phyloP scores from a whole-genome alignment of 2,888 invertebrate genomes.

The Dynastes maya region DNA sequence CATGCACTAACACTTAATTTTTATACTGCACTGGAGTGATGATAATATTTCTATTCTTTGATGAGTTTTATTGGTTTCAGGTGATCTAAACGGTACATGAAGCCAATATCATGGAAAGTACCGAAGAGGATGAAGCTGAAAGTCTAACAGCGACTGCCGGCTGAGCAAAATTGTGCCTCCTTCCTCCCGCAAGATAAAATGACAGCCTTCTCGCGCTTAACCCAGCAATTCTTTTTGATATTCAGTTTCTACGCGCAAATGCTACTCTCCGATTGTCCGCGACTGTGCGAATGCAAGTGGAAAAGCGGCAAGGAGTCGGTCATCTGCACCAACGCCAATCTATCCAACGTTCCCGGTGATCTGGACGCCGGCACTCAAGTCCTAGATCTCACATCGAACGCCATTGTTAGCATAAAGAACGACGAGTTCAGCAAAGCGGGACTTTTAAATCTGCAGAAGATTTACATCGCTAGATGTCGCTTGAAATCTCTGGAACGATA shows the following conservation, averaged over 20 bases:
- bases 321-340: slow-evolving; percentile 83
- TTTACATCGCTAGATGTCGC: slow-evolving; percentile 82
- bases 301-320: slow-evolving; percentile 90
- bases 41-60: too few relatives aligned
- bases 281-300: slow-evolving; percentile 91
- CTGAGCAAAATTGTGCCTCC: not conserved
- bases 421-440: slow-evolving; percentile 84
- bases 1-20: too few relatives aligned
- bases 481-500: slow-evolving; percentile 80
- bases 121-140: slow-evolving; percentile 64
- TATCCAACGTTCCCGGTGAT: slow-evolving; percentile 81
- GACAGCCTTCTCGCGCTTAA: slow-evolving; percentile 38
- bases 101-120: slow-evolving; percentile 60
- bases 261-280: slow-evolving; percentile 78
- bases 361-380: slow-evolving; percentile 87
- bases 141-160: slow-evolving; percentile 43
- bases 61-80: slow-evolving; percentile 54
- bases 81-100: slow-evolving; percentile 47
- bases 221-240: slow-evolving; percentile 59
- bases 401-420: slow-evolving; percentile 77
- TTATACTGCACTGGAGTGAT: too few relatives aligned
- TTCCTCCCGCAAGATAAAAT: slow-evolving; percentile 39
- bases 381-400: slow-evolving; percentile 84
- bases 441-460: slow-evolving; percentile 85
- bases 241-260: slow-evolving; percentile 69